Percentiles rank a stretch among this genome's conserved stretches.
Evolutionary conservation across 2,888 invertebrate genomes (phyloP).

Genomic region (Limnephilus auricula): DNA sequence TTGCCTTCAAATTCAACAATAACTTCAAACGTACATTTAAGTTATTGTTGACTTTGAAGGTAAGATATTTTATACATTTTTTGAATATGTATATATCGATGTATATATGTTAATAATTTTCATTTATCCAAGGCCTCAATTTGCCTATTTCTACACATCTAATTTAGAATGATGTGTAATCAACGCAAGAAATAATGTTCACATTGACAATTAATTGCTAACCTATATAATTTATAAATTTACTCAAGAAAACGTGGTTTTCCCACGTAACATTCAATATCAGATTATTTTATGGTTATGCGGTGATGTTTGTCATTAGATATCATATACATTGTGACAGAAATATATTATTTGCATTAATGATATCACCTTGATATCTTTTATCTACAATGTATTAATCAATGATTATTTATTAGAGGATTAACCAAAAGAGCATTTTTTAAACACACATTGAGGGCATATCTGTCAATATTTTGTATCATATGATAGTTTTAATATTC

Average conservation of each 20-base stretch:
- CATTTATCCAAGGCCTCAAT: neutral
- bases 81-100: too few relatives aligned
- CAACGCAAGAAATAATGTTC: neutral
- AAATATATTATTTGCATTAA: neutral
- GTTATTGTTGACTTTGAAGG: too few relatives aligned
- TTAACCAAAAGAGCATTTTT: too few relatives aligned
- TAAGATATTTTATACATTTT: too few relatives aligned
- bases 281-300: neutral
- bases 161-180: neutral
- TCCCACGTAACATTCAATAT: constrained; percentile 2
- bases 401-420: neutral
- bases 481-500: too few relatives aligned
- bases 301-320: neutral
- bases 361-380: neutral
- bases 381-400: neutral
- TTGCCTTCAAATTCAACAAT: too few relatives aligned
- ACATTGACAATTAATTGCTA: neutral
- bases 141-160: neutral
- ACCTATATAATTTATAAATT: neutral
- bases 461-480: too few relatives aligned
- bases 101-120: neutral
- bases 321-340: neutral
- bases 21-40: too few relatives aligned
- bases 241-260: neutral
- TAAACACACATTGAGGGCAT: too few relatives aligned